These are phyloP conservation scores for Diplogasteroides magnus DNA, from an alignment of 1,140 invertebrate genomes.

Conservation along the genomic window DNA sequence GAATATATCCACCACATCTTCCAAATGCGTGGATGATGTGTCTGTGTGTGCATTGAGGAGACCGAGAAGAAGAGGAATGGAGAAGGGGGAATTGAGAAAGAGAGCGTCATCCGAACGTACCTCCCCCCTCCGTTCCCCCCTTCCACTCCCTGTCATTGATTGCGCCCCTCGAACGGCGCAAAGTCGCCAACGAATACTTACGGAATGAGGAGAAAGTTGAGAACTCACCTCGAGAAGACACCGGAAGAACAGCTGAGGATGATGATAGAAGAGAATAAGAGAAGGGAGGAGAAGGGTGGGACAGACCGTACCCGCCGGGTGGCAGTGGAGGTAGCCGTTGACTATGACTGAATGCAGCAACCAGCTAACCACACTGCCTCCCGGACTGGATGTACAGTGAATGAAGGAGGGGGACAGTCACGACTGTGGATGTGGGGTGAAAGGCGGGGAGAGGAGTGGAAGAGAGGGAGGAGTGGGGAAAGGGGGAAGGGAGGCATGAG, in stretches of 20 bases:
- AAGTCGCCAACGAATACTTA: slow-evolving; percentile 6
- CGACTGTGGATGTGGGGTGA: neutral
- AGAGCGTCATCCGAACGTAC: no score
- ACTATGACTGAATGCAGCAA: slow-evolving; percentile 29
- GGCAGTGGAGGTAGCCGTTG: slow-evolving; percentile 44
- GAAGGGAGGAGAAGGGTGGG: neutral
- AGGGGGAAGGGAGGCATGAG: neutral
- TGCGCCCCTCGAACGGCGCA: no score
- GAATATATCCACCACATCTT: no score
- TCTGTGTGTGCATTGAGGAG: no score
- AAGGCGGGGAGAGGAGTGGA: neutral
- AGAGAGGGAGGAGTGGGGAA: neutral
- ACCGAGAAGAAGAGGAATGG: no score
- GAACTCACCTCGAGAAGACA: neutral
- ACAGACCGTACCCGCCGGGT: slow-evolving; percentile 24
- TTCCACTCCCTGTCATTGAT: neutral
- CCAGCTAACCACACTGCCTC: slow-evolving; percentile 47
- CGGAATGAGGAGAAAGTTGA: slow-evolving; percentile 6
- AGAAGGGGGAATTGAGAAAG: no score
- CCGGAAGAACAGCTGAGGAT: slow-evolving; percentile 4
- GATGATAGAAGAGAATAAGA: slow-evolving; percentile 5
- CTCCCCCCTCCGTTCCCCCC: neutral
- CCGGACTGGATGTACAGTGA: slow-evolving; percentile 2
- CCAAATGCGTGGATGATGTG: no score
- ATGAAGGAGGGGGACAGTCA: neutral